phyloP scores from a whole-genome alignment of 2,797 vertebrate genomes.

The Chaunax sp. region DNA sequence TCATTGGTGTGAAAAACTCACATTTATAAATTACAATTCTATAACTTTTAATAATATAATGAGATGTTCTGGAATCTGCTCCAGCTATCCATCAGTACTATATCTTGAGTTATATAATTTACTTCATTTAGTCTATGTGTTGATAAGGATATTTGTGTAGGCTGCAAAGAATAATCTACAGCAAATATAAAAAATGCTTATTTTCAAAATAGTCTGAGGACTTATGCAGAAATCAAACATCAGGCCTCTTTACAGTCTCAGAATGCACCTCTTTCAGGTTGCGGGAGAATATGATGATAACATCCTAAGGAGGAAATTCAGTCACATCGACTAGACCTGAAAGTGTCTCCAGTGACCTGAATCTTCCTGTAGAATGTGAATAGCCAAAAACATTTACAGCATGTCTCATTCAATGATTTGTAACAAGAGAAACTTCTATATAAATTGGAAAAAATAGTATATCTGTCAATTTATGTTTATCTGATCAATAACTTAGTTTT shows the following conservation, averaged over 20 bases:
- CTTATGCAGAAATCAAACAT: not conserved
- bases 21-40: no score
- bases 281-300: constrained; percentile 90
- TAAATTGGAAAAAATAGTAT: not conserved
- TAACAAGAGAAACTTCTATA: not conserved
- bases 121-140: no score
- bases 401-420: not conserved
- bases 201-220: not conserved
- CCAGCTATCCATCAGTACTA: no score
- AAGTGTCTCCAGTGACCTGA: constrained; percentile 86
- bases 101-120: no score
- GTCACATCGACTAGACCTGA: constrained; percentile 92
- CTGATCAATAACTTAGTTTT: constrained; percentile 61
- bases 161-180: not conserved
- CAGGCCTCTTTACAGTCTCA: constrained; percentile 83
- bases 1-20: no score
- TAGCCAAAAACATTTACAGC: constrained; percentile 64
- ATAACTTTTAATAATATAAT: no score
- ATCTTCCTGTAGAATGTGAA: constrained; percentile 76
- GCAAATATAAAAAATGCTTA: not conserved
- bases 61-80: no score
- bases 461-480: not conserved
- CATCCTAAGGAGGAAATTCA: constrained; percentile 90
- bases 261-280: constrained; percentile 91
- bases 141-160: constrained; percentile 79